These are phyloP conservation scores for Microtus ochrogaster DNA, from an alignment of 2,113 vertebrate genomes.

Conservation along the genomic window DNA sequence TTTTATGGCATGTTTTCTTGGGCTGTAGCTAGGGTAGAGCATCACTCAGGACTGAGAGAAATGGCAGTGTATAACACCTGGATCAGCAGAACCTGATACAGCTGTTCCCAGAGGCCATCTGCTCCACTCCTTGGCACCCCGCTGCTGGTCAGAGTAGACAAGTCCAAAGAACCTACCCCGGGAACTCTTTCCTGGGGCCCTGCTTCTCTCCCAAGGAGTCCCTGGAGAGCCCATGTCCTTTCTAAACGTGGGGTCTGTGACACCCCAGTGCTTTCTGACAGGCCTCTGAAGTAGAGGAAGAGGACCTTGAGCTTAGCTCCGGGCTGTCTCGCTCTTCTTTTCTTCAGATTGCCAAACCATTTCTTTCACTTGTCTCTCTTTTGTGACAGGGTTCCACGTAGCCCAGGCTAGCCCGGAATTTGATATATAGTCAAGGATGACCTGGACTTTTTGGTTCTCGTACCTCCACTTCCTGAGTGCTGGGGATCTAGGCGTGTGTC, in stretches of 20 bases:
- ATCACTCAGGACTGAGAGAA: neutral
- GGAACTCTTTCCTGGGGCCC: neutral
- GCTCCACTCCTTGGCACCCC: neutral
- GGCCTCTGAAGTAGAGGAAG: neutral
- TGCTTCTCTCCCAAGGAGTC: neutral
- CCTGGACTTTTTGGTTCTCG: neutral
- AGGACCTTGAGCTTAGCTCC: neutral
- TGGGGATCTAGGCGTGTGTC: neutral
- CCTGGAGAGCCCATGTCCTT: neutral
- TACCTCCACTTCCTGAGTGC: neutral
- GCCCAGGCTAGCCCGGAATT: neutral
- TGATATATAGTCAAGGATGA: neutral
- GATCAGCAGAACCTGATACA: too few relatives aligned
- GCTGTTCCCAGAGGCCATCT: neutral
- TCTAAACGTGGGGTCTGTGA: neutral
- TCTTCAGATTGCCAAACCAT: neutral
- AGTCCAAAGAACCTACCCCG: neutral
- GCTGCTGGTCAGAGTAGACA: neutral
- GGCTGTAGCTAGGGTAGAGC: slow-evolving; percentile 13
- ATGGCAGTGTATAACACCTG: neutral
- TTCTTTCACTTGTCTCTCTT: neutral
- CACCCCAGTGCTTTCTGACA: neutral
- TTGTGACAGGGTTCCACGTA: neutral
- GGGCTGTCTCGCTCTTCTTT: neutral
- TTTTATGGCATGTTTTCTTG: slow-evolving; percentile 76